Conservation (phyloP, 2,113 vertebrate species). For the Romanogobio albipinnatus region DNA sequence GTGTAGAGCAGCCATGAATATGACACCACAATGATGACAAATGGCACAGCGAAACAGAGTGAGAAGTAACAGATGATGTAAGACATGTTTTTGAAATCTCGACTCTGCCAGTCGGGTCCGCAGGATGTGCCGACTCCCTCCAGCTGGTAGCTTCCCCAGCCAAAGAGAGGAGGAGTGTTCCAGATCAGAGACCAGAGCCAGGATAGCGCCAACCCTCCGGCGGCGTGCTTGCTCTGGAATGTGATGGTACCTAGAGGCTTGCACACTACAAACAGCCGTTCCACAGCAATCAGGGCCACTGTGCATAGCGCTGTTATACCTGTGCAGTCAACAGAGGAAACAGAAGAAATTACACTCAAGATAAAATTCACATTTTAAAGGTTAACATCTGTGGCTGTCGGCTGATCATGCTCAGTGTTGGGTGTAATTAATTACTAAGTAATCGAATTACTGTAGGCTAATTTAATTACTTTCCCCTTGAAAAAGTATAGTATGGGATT, state of each 20-base stretch:
- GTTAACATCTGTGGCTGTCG: neutral
- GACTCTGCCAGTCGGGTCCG: constrained; percentile 76
- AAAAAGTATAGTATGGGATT: too few relatives aligned
- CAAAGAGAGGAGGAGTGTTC: constrained; percentile 76
- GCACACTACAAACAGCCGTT: constrained; percentile 75
- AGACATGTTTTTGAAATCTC: constrained; percentile 72
- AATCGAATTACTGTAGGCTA: too few relatives aligned
- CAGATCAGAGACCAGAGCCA: constrained; percentile 78
- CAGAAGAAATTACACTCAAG: neutral
- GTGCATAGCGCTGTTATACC: constrained; percentile 78
- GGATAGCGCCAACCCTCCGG: constrained; percentile 66
- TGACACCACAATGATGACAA: constrained; percentile 69
- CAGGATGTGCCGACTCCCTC: constrained; percentile 78
- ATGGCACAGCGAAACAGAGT: constrained; percentile 75
- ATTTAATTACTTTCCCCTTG: too few relatives aligned
- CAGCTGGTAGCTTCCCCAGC: constrained; percentile 78
- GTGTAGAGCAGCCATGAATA: constrained; percentile 73
- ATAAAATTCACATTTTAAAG: neutral
- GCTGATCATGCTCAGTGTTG: too few relatives aligned
- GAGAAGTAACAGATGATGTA: constrained; percentile 76
- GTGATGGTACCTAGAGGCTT: constrained; percentile 71
- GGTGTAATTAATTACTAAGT: too few relatives aligned
- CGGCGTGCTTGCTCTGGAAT: constrained; percentile 69
- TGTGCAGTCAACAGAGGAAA: constrained; percentile 49
- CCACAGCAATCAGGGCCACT: constrained; percentile 76